Evolutionary conservation across 2,113 vertebrate species (phyloP), one percentile per base, ranked within the genome.

Genomic region (Plectropomus leopardus): DNA sequence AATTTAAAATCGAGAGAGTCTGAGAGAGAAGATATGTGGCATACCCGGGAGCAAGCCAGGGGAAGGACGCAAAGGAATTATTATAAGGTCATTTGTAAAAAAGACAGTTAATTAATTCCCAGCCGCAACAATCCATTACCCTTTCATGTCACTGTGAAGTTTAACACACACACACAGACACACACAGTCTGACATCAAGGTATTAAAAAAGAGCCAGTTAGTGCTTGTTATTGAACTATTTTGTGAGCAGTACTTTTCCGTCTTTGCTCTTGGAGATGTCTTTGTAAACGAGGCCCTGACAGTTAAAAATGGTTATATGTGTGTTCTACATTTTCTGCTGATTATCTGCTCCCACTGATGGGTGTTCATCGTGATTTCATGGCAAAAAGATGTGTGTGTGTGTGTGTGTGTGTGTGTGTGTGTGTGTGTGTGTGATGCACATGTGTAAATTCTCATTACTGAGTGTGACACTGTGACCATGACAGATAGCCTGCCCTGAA

Each of bases 391-490:
- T 24, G 28, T 77, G 42, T 51, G 47, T 24, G 14, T 68, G 63
- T 61, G 4, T 71, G 24, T 54, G 68, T 36, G 16, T 59, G 28
- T 48, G 34, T 66, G 15, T 26, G 48, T 57, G 15, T 32, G 34
- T 61, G 23, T 79, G 21, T 84, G 64, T 59, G 21, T 72, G 50
- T 73, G 42, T 59, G 23, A 50, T 79, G 69, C 54, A 68, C 24
- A 57, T 67, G 61, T 72, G 53, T 58, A 74, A 82, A 86, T 84
- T 77, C 72, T 89, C 68, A 90, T 89, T 87, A 86, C 70, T 50
- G 61, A 72, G 78, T 76, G 72, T 83, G 86, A 88, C 86, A 85
- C 59, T 63, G 54, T 64, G 80, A 88, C 80, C 78, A 78, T 88
- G 84, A 87, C 80, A 88, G 72, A 82, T 76, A 68, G 72, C 84